Evolutionary conservation across 2,113 vertebrate species (phyloP).

Genomic region (Cathartes aura): DNA sequence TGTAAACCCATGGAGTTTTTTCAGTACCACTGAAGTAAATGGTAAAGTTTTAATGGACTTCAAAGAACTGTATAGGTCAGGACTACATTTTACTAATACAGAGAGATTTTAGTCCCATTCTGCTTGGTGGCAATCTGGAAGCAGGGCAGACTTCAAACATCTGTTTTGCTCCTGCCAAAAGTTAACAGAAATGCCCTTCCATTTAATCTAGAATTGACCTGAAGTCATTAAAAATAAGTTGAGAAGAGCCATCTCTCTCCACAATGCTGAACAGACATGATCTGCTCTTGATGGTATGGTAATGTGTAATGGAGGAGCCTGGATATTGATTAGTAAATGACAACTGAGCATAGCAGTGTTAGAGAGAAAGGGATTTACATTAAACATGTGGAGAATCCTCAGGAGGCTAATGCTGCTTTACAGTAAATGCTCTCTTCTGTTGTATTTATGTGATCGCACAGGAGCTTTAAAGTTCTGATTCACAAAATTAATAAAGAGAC

Average conservation of each 20-base stretch:
- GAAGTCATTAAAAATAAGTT: not conserved
- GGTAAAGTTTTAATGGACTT: not conserved
- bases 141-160: not conserved
- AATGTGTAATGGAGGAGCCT: not conserved
- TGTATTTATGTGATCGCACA: not conserved
- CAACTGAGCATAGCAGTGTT: not conserved
- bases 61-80: not conserved
- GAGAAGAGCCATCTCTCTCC: not conserved
- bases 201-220: not conserved
- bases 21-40: not conserved
- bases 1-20: not conserved
- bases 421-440: not conserved
- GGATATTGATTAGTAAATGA: not conserved
- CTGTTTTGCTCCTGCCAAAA: not conserved
- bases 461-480: not conserved
- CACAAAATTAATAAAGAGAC: not conserved
- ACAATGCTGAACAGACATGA: not conserved
- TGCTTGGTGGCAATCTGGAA: not conserved
- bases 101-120: not conserved
- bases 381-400: not conserved
- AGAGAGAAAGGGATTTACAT: not conserved
- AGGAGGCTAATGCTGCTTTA: not conserved
- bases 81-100: not conserved
- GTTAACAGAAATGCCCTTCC: not conserved
- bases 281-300: not conserved